These are phyloP conservation scores for Trachelus iudaicus DNA, from an alignment of 2,888 invertebrate genomes.

Conservation along the genomic window DNA sequence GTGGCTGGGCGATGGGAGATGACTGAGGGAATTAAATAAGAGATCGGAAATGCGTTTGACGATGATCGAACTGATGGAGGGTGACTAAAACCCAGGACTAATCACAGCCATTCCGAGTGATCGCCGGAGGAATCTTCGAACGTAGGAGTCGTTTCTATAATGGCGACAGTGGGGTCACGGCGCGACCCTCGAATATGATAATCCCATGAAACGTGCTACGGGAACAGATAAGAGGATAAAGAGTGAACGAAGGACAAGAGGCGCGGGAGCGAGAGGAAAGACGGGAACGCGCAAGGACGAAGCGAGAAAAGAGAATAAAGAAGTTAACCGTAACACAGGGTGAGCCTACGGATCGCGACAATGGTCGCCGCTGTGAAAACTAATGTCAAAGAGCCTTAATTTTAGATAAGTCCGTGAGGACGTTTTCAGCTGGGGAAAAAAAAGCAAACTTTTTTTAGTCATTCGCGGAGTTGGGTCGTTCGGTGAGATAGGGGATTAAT, in stretches of 20 bases:
- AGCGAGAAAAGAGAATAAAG: conserved; percentile 8
- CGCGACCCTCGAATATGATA: background rate
- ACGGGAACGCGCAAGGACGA: background rate
- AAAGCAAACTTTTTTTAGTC: background rate
- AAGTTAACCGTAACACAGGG: conserved; percentile 20
- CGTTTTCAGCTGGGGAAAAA: conserved; percentile 2
- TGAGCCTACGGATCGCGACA: background rate
- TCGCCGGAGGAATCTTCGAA: background rate
- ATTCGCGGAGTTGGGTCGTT: background rate
- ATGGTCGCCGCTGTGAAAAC: background rate
- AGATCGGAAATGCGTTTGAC: background rate
- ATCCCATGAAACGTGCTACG: background rate
- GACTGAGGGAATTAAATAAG: background rate
- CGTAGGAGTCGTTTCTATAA: background rate
- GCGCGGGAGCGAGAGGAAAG: background rate
- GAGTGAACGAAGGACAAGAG: background rate
- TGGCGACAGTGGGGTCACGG: background rate
- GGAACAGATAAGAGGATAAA: background rate
- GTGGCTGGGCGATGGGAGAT: background rate
- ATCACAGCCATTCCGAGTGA: background rate
- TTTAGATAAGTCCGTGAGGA: conserved; percentile 17
- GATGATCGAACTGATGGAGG: background rate
- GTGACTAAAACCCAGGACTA: background rate
- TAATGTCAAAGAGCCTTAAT: conserved; percentile 16
- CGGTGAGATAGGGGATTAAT: background rate